phyloP scores from a whole-genome alignment of 1,140 invertebrate species.

The Sinonovacula constricta region DNA sequence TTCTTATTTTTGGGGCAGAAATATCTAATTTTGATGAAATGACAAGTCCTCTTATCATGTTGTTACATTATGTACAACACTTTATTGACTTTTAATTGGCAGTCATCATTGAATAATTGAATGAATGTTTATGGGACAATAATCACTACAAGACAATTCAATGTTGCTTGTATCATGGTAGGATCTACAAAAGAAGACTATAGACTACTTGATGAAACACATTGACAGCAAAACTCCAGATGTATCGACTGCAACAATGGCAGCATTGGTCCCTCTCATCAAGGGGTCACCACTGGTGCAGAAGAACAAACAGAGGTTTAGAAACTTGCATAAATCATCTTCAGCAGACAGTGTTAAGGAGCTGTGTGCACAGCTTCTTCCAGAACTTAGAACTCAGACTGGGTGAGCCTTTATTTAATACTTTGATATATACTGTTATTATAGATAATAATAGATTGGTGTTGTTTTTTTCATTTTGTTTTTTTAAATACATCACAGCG shows the following conservation, averaged over 20 bases:
- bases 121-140: no score
- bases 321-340: conserved; percentile 23
- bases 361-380: conserved; percentile 27
- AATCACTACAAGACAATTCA: neutral
- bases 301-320: conserved; percentile 26
- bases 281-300: conserved; percentile 22
- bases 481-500: no score
- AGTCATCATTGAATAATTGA: neutral
- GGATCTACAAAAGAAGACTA: conserved; percentile 1
- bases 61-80: neutral
- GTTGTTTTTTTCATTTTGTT: no score
- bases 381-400: conserved; percentile 20
- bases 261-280: conserved; percentile 5
- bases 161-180: neutral
- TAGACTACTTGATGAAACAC: conserved; percentile 30
- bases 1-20: no score
- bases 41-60: neutral
- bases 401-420: no score
- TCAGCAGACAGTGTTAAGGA: conserved; percentile 12
- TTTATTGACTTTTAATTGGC: neutral
- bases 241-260: conserved; percentile 10
- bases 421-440: no score
- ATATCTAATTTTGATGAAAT: no score
- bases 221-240: conserved; percentile 3
- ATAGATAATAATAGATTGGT: no score